Percentiles rank a stretch among this genome's conserved stretches.
phyloP scores from a whole-genome alignment of 1,140 invertebrate species.

The Drosophila navojoa region DNA sequence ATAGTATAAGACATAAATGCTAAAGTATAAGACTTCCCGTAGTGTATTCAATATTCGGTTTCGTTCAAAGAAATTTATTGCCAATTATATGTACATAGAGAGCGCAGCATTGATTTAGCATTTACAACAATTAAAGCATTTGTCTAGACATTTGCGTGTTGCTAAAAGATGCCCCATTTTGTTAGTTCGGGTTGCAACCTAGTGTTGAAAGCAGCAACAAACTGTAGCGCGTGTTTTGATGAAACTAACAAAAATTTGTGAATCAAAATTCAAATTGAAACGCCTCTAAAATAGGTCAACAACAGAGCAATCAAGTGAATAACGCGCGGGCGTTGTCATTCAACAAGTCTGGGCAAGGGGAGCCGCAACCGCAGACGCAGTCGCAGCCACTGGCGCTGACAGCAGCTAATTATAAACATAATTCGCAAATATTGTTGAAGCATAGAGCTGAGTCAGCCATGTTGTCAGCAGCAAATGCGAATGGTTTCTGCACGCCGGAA shows the following conservation, averaged over 20 bases:
- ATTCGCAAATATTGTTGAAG: slow-evolving; percentile 42
- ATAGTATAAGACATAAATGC: too few relatives aligned
- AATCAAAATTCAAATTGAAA: slow-evolving; percentile 6
- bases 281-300: slow-evolving; percentile 62
- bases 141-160: slow-evolving; percentile 32
- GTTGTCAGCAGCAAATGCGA: slow-evolving; percentile 31
- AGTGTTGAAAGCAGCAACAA: slow-evolving; percentile 65
- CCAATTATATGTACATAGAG: slow-evolving; percentile 44
- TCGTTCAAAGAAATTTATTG: slow-evolving; percentile 27
- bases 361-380: not conserved
- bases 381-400: slow-evolving; percentile 30
- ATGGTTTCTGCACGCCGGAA: slow-evolving; percentile 45
- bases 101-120: slow-evolving; percentile 59
- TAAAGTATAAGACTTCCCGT: not conserved
- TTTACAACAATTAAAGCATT: slow-evolving; percentile 39
- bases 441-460: slow-evolving; percentile 57
- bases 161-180: slow-evolving; percentile 55
- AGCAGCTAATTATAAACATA: slow-evolving; percentile 64
- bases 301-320: slow-evolving; percentile 39
- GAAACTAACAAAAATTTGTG: too few relatives aligned
- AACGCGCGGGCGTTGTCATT: slow-evolving; percentile 26
- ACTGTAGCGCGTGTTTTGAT: slow-evolving; percentile 26
- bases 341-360: slow-evolving; percentile 21
- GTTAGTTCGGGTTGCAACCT: slow-evolving; percentile 66
- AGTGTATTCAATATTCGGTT: slow-evolving; percentile 49